phyloP scores from a whole-genome alignment of 2,113 vertebrate species.

The Gopherus flavomarginatus region DNA sequence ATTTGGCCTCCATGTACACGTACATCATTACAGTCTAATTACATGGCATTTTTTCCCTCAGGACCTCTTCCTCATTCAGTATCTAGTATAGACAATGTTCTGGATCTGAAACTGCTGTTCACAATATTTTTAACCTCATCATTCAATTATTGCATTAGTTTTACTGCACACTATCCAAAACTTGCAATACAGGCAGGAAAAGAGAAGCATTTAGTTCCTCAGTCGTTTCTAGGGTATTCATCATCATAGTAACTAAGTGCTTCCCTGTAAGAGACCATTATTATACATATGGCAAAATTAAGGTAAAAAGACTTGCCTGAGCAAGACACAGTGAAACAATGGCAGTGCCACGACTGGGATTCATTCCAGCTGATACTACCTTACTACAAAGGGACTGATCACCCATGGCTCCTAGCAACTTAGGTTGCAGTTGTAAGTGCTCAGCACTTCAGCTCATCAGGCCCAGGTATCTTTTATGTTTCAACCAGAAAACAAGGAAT shows the following conservation, averaged over 20 bases:
- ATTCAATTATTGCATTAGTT: background rate
- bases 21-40: background rate
- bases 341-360: background rate
- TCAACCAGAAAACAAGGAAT: background rate
- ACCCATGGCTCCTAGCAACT: background rate
- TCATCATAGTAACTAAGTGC: background rate
- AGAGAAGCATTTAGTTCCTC: background rate
- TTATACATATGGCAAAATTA: background rate
- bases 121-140: background rate
- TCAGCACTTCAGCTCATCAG: background rate
- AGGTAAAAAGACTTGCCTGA: background rate
- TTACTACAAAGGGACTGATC: background rate
- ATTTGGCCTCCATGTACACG: background rate
- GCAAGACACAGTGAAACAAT: background rate
- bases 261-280: background rate
- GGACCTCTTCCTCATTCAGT: background rate
- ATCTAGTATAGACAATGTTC: background rate
- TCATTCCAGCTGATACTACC: background rate
- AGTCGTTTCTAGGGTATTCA: background rate
- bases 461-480: background rate
- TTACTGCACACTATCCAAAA: background rate
- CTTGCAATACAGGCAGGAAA: background rate
- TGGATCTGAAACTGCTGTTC: background rate
- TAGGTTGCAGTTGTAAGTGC: rapidly evolving
- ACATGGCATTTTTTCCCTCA: background rate